Percentiles rank a stretch among this genome's conserved stretches.
These are phyloP conservation scores for Sanderia malayensis DNA, from an alignment of 30 jellyfish, hydroid and myxozoan genomes.

Conservation along the genomic window DNA sequence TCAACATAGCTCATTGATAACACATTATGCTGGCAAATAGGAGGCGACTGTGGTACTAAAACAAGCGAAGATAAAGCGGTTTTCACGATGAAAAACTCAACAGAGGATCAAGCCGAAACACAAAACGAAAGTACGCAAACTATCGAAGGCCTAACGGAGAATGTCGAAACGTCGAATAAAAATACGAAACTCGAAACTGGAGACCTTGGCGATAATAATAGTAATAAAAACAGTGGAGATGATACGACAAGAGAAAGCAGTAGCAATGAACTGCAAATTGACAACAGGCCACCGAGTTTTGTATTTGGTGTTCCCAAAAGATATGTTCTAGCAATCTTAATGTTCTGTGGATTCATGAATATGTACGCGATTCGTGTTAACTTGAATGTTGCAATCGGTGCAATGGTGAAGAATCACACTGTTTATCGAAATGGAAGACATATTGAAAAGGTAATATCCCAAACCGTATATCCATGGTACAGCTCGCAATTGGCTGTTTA, in stretches of 20 bases:
- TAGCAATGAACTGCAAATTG: conserved; percentile 25
- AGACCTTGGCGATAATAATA: not conserved
- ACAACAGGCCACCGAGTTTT: conserved; percentile 7
- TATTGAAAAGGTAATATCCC: conserved; percentile 71
- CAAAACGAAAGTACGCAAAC: not conserved
- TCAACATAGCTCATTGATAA: too few species aligned
- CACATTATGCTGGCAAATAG: too few species aligned
- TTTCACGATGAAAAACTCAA: not conserved
- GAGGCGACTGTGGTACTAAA: too few species aligned
- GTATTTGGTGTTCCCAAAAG: conserved; percentile 71
- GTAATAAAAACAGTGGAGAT: conserved; percentile 15
- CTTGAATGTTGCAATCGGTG: conserved; percentile 97
- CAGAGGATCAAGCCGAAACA: not conserved
- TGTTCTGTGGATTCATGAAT: conserved; percentile 90
- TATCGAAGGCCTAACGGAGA: not conserved
- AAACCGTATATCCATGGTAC: too few species aligned
- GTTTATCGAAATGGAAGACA: conserved; percentile 75
- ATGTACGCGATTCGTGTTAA: conserved; percentile 98
- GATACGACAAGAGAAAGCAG: conserved; percentile 10
- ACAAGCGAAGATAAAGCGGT: not conserved
- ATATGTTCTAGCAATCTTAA: conserved; percentile 81
- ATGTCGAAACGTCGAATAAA: not conserved
- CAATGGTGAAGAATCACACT: conserved; percentile 93
- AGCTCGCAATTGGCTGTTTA: too few species aligned
- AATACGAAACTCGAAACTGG: not conserved